Base-by-base conservation (phyloP, 2,797 vertebrate species). In the Myiotriccus ornatus region DNA sequence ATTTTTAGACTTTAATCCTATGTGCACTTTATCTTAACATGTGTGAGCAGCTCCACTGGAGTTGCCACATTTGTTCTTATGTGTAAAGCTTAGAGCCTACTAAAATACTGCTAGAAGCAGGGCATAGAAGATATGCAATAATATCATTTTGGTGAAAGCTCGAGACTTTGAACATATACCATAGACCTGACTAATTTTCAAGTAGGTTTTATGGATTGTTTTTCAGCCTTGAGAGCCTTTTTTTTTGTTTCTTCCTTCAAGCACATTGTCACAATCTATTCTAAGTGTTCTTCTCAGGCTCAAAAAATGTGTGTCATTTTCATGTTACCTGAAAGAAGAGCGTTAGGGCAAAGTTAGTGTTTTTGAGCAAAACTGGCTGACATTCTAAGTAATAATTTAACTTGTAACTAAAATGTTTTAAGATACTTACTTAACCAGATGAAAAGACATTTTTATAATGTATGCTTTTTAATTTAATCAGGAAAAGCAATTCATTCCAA, bases 341-440 rank as follows among this genome's bases (percentile, higher is more conserved):
- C 34, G 25, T 75, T 73, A 80, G 13, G 43, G 60, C 39, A 60
- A 67, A 34, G 19, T 88, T 57, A 87, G 14, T 79, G 22, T 93
- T 95, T 67, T 59, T 90, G 55, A 73, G 85, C 52, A 95, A 85
- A 86, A 81, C 32, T 77, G 47, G 10, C 57, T 88, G 69, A 67
- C 56, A 78, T 74, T 94, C 68, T 59, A 63, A 52, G n/a, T 53
- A 52, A 49, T 93, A 80, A 60, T 89, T 85, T 76, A 76, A 94
- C 65, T 64, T 93, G 13, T 24, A 81, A 56, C 6, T 67, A 46
- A 85, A 86, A 21, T 92, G 84, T 86, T 95, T 96, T 71, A 74
- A 80, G n/a, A 41, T 84, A 59, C 28, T 81, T 0, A 30, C 76
- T 94, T 93, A 78, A 49, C 22, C 17, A 81, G 28, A 84, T 53